A percentile compares a stretch with the other conserved stretches of the same genome.
Evolutionary conservation across 1,140 invertebrate species (phyloP).

Genomic region (Polypedilum vanderplanki): DNA sequence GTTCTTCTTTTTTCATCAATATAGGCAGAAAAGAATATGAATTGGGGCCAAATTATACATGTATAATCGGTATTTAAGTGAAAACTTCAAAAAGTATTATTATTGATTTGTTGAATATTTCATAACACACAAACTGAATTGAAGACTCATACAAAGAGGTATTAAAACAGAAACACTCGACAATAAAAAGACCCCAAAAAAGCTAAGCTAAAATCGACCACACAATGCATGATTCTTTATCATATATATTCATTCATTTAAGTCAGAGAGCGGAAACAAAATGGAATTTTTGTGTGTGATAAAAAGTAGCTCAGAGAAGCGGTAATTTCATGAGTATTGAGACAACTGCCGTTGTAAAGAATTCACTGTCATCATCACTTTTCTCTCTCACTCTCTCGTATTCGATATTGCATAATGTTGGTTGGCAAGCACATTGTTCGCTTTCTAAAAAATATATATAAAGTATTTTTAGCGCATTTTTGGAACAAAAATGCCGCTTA

Average conservation of each 20-base stretch:
- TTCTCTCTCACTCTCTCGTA: not conserved
- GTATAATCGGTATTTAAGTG: not conserved
- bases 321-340: not conserved
- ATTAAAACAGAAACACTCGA: not conserved
- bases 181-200: not conserved
- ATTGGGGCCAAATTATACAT: not conserved
- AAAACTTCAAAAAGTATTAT: not conserved
- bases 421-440: not conserved
- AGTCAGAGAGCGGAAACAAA: not conserved
- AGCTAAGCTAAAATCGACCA: too few relatives aligned
- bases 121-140: not conserved
- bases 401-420: not conserved
- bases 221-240: too few relatives aligned
- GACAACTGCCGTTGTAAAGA: conserved; percentile 1
- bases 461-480: too few relatives aligned
- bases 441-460: not conserved
- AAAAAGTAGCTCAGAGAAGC: not conserved
- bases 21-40: not conserved
- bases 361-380: not conserved
- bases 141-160: not conserved
- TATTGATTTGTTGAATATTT: not conserved
- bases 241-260: not conserved
- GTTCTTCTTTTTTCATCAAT: not conserved
- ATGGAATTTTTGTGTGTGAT: conserved; percentile 19
- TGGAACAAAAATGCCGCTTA: too few relatives aligned